A percentile compares a stretch with the other conserved stretches of the same genome.
Conservation (phyloP, 2,113 vertebrate species). For the Sinocyclocheilus rhinocerous region DNA sequence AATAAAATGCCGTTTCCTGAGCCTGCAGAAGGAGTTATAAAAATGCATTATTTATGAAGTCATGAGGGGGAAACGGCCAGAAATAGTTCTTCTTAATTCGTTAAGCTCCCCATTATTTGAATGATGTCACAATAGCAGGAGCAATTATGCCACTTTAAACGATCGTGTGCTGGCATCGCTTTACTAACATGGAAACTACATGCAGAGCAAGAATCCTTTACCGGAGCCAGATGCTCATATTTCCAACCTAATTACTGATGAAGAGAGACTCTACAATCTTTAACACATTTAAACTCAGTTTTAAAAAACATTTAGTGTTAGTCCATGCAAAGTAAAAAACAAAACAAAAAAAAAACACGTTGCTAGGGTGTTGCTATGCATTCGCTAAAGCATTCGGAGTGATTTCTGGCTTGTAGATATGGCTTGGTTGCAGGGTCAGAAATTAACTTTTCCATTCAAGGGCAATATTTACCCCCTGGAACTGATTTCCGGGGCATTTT, state of each 20-base stretch:
- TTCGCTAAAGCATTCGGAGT: too few species aligned
- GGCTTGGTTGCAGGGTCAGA: too few species aligned
- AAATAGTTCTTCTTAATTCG: conserved; percentile 35
- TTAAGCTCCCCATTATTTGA: conserved; percentile 41
- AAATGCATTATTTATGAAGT: conserved; percentile 17
- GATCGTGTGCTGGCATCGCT: neutral
- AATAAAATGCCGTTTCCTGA: conserved; percentile 12
- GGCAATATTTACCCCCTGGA: too few species aligned
- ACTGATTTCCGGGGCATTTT: too few species aligned
- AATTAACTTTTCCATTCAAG: too few species aligned
- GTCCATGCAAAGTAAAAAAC: neutral
- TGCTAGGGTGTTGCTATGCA: neutral
- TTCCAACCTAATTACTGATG: conserved; percentile 60
- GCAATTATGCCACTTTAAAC: conserved; percentile 15
- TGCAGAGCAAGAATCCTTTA: conserved; percentile 19
- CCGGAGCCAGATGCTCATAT: conserved; percentile 60
- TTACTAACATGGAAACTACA: neutral
- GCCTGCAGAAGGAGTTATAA: conserved; percentile 28
- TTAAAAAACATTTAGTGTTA: neutral
- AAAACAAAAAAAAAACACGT: too few species aligned
- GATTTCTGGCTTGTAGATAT: too few species aligned
- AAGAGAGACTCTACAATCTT: conserved; percentile 37
- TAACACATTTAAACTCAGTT: neutral
- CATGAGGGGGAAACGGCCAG: conserved; percentile 22
- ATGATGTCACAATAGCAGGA: conserved; percentile 29